Base-by-base conservation (phyloP, 2,113 vertebrate species). In the Danio rerio region DNA sequence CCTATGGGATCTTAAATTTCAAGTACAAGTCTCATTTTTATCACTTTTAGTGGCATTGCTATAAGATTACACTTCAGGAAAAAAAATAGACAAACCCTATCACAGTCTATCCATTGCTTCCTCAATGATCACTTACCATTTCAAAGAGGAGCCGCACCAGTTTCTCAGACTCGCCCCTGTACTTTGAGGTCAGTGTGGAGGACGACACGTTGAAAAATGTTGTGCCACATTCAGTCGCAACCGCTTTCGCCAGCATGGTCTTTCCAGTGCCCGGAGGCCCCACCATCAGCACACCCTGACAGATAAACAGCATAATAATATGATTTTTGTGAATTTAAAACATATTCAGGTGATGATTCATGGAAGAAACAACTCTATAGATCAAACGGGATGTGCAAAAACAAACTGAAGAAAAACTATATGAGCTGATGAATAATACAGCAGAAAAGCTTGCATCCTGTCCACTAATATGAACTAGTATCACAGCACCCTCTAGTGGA, bases 181-280 rank as follows among this genome's bases (percentile, higher is more conserved):
- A 99, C 85, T 99, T 99, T 90, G 98, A 99, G 68, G 96, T 97
- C 65, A 99, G 96, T 0, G 98, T 99, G 77, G 97, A 98, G 42
- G 97, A 98, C 9, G 98, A 99, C 86, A 99, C 93, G 8, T 98
- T 99, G 92, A 99, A 99, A 94, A 99, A 99, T 12, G 97, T 99
- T 61, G 96, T 99, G 89, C 97, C 97, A 89, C 97, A 99, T 89
- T 99, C 97, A 4, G 98, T 99, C 75, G 98, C 97, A 86, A 99
- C 97, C 16, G 98, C 98, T 94, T 99, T 99, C 80, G 98, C 98
- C 83, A 99, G 89, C 42, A 99, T 95, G 40, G 97, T 99, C 91
- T 99, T 99, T 40, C 97, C 98, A 0, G 97, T 99, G 78, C 98
- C 98, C 13, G 98, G 98, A 16, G 98, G 98, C 52, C 98, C 98